A percentile compares a stretch with the other conserved stretches of the same genome.
Evolutionary conservation across 37 sponge, comb jelly and placozoan species (phyloP).

Genomic region (Theonella swinhoei): DNA sequence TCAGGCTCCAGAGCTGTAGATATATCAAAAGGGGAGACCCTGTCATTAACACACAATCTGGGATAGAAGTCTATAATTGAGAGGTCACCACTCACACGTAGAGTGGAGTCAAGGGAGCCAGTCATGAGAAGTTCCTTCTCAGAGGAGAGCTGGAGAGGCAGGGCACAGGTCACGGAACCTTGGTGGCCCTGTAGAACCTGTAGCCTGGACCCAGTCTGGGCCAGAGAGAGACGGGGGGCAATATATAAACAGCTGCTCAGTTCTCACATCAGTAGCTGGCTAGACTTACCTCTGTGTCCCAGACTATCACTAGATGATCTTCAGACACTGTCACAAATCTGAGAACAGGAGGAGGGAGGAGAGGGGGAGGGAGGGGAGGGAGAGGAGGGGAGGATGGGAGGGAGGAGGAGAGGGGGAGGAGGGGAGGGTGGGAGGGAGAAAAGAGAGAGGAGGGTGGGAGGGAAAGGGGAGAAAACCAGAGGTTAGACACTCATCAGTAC

Average conservation of each 20-base stretch:
- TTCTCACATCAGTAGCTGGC: too few relatives aligned
- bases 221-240: neutral
- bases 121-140: conserved; percentile 39
- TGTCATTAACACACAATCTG: too few relatives aligned
- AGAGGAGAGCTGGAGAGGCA: conserved; percentile 17
- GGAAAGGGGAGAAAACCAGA: too few relatives aligned
- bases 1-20: conserved; percentile 45
- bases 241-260: too few relatives aligned
- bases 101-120: conserved; percentile 14
- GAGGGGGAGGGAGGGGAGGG: neutral
- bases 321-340: conserved; percentile 59
- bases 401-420: neutral
- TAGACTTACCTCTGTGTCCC: conserved; percentile 56
- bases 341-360: neutral
- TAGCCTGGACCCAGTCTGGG: conserved; percentile 18
- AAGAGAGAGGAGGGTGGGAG: neutral
- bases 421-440: neutral
- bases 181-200: conserved; percentile 5
- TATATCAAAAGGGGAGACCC: neutral
- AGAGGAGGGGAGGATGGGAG: too few relatives aligned
- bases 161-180: conserved; percentile 19
- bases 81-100: too few relatives aligned
- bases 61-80: too few relatives aligned
- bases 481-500: conserved; percentile 27
- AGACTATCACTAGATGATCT: conserved; percentile 53